Evolutionary conservation across 1,140 invertebrate genomes (phyloP), one percentile per base, ranked within the genome.

Genomic region (Eueides isabella): DNA sequence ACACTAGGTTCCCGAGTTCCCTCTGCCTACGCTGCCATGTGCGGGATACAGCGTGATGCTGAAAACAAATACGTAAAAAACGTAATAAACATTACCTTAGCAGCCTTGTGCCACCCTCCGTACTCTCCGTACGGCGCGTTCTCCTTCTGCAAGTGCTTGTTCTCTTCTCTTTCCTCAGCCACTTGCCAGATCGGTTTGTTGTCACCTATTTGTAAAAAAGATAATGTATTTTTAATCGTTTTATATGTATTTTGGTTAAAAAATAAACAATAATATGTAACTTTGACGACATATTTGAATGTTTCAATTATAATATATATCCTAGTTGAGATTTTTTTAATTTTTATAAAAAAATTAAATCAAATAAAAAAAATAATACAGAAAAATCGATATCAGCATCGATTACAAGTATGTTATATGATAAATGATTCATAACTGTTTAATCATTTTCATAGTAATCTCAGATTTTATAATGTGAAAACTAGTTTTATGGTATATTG

Each of bases 111-210:
- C 98, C 98, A 99, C 2, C 98, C 98, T 26, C 98, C 98, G 86
- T 99, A 99, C 85, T 99, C 98, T 7, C 97, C 97, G 82, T 98
- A 98, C 0, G 98, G 97, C 26, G 96, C 96, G 81, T 97, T 97
- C 83, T 98, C 98, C 85, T 97, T 97, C 88, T 98, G 97, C 86
- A 97, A 96, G 80, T 97, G 97, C 92, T 98, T 98, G 89, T 98
- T 98, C 85, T 98, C 98, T 92, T 99, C 98, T 28, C 98, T 94
- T 86, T 99, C 99, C 92, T 99, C 99, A 4, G 99, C 99, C 79
- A 99, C 98, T 95, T 99, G 98, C 99, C 99, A 99, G 87, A 99
- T 99, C 6, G 99, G 98, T 94, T 99, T 99, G 94, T 99, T 99
- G 88, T 99, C 98, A 74, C 96, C 97, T 97, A 92, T 62, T 73